Percentiles rank a stretch among this genome's conserved stretches.
Conservation (phyloP, 2,797 vertebrate species). For the Galago senegalensis region DNA sequence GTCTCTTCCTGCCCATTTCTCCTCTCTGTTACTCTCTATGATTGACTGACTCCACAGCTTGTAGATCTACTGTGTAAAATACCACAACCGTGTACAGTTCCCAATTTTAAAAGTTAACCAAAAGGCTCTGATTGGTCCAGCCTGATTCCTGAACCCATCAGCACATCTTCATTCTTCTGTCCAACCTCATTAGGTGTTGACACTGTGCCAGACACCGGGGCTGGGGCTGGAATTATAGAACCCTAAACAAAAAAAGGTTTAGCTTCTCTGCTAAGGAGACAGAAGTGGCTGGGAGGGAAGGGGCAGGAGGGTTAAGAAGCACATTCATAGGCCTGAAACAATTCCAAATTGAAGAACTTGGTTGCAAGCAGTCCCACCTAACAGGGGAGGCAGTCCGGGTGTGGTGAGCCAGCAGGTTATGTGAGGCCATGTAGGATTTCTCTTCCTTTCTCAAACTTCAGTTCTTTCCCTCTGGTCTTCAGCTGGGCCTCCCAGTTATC, state of each 20-base stretch:
- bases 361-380: background rate
- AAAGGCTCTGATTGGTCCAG: background rate
- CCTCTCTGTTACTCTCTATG: background rate
- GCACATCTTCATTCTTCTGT: background rate
- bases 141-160: background rate
- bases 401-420: background rate
- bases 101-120: background rate
- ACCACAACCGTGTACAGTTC: background rate
- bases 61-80: background rate
- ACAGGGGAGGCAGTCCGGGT: rapidly evolving
- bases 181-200: background rate
- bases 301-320: background rate
- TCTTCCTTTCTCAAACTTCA: background rate
- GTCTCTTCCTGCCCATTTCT: background rate
- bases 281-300: background rate
- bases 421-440: background rate
- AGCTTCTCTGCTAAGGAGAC: background rate
- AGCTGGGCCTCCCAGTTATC: background rate
- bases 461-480: background rate
- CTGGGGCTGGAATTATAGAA: background rate
- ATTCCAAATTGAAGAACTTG: background rate
- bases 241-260: background rate
- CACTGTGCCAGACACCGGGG: rapidly evolving
- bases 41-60: background rate
- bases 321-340: background rate